Conservation (phyloP, 2,888 invertebrate species). For the Keiferia lycopersicella region DNA sequence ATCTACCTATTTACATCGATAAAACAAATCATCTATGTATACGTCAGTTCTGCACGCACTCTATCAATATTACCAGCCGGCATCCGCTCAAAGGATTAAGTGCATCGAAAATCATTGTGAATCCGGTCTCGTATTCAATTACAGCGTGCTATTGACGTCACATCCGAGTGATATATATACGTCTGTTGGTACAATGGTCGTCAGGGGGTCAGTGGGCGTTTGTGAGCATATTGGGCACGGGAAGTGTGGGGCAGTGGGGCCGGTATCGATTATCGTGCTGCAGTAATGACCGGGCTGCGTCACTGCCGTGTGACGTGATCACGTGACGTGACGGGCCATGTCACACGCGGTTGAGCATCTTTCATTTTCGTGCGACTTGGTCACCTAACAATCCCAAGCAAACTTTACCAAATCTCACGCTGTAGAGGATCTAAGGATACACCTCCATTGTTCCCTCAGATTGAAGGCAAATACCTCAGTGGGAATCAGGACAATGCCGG, state of each 20-base stretch:
- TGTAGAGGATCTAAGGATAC: not conserved
- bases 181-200: not conserved
- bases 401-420: no score
- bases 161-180: not conserved
- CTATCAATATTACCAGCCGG: not conserved
- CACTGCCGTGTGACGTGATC: slow-evolving; percentile 33
- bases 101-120: slow-evolving; percentile 13
- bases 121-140: slow-evolving; percentile 14
- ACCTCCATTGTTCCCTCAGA: not conserved
- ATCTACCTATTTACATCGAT: not conserved
- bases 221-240: slow-evolving; percentile 9
- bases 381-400: no score
- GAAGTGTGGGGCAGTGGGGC: slow-evolving; percentile 31
- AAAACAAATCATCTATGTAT: not conserved
- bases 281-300: slow-evolving; percentile 60
- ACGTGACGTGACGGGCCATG: not conserved
- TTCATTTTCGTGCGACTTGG: no score
- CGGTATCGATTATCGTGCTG: slow-evolving; percentile 67
- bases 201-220: slow-evolving; percentile 11
- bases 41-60: not conserved
- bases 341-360: not conserved
- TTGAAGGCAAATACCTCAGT: slow-evolving; percentile 8
- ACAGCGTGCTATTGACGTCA: slow-evolving; percentile 13
- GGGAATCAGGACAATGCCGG: slow-evolving; percentile 1
- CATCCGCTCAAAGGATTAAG: slow-evolving; percentile 8